Evolutionary conservation across 2,888 invertebrate genomes (phyloP), one percentile per base, ranked within the genome.

Genomic region (Cantharis flavilabris): DNA sequence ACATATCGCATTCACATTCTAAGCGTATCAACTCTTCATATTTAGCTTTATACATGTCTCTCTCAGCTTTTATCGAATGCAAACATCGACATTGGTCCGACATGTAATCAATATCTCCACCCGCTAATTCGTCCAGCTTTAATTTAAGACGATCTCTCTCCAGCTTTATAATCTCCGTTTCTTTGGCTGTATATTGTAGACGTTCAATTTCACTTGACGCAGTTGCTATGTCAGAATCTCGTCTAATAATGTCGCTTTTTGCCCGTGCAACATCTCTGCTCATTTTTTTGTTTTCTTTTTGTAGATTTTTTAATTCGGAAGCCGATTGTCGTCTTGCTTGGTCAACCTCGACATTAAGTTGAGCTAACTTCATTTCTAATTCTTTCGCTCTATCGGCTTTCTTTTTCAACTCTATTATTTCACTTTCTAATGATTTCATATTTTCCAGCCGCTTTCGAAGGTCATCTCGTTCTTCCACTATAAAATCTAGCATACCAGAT

Each of bases 381-480:
- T 85, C 84, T 10, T 82, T 81, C 0, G 70, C 71, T 33, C 64
- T 70, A 13, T 76, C 75, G 5, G 11, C 73, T 70, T 69, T 70
- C 16, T 14, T 11, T 23, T 76, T 76, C 1, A 85, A 78, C 63
- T 79, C 71, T 7, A 77, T 78, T 14, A 84, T 49, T 79, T 85
- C 82, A 69, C 80, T 79, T 70, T 82, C 82, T 75, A 86, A 71
- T 62, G 81, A 79, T 14, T 81, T 72, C 70, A 80, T 81, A 71
- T 70, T 20, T 69, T 84, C 83, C 10, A 87, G 80, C 63, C 85
- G 81, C 70, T 80, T 80, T 20, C 84, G 81, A 13, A 87, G 75
- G n/a, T 75, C 73, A 30, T 86, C 84, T 11, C 85, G 75, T 81
- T 87, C 86, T 64, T 83, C 80, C 70, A 86, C 62, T 4, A 84